Evolutionary conservation across 2,888 invertebrate species (phyloP), one percentile per base, ranked within the genome.

Genomic region (Arge pagana): DNA sequence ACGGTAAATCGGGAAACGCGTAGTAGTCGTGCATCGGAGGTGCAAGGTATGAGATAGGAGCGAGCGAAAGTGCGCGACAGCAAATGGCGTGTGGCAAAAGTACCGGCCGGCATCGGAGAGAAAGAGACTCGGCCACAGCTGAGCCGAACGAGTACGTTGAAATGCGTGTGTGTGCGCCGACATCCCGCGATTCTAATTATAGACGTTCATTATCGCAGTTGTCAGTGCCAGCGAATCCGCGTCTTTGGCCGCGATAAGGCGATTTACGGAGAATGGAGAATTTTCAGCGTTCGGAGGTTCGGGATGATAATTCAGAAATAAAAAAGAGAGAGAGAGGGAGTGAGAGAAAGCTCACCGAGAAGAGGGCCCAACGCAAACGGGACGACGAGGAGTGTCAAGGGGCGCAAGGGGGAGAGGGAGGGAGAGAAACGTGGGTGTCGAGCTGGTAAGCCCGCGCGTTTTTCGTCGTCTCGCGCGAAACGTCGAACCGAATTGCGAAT

Each of bases 71-170:
- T 33, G 35, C 21, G 45, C 45, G 45, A 45, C 45, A 35, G 45
- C 45, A 45, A 45, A 45, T 45, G 45, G 35, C 45, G 45, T 23
- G n/a, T 11, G 15, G 23, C 2, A 15, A 35, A 7, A 7, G n/a
- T 7, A 16, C 15, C 21, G 24, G 24, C n/a, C 3, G 42, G 18
- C 23, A 42, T 11, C 11, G 31, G 31, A 50, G 42, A 31, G 10
- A 21, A 36, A n/a, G 28, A 41, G n/a, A 40, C 45, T 23, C 45
- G 30, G n/a, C 50, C 54, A 36, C 45, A 51, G 50, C 50, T 50
- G 42, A 56, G 42, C 53, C 37, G 37, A 50, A 40, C 24, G 45
- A 45, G 35, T 35, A 23, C 45, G 33, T 45, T 45, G 21, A 23
- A 35, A 45, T 23, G 45, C 23, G 33, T 23, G 45, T 45, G 35